Conservation (phyloP, 1,140 invertebrate genomes). For the Amphibalanus amphitrite region DNA sequence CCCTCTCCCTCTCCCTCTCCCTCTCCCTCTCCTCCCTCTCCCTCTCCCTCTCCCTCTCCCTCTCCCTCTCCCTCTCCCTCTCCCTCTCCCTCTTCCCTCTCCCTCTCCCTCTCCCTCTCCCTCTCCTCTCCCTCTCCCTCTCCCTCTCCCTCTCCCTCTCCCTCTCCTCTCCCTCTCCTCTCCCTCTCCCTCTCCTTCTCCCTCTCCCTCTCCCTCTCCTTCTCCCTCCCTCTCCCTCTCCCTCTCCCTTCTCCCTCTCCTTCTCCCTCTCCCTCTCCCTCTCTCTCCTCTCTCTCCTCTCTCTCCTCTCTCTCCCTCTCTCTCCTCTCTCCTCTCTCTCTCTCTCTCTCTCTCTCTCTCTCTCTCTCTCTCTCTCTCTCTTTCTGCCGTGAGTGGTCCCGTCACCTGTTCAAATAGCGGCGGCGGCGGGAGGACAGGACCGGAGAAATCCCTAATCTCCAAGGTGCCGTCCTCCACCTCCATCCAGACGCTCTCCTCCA, state of each 20-base stretch:
- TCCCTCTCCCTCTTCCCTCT: background rate
- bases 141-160: background rate
- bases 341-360: slow-evolving; percentile 7
- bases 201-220: background rate
- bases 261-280: slow-evolving; percentile 1
- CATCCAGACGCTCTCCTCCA: background rate
- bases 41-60: too few species aligned
- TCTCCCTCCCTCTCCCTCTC: background rate
- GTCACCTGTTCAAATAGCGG: slow-evolving; percentile 2
- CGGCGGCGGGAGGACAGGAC: too few species aligned
- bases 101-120: background rate
- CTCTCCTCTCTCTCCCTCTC: background rate
- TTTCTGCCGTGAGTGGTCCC: slow-evolving; percentile 9
- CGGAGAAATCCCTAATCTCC: too few species aligned
- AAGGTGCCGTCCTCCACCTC: too few species aligned
- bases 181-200: background rate
- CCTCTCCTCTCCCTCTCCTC: background rate
- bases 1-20: too few species aligned
- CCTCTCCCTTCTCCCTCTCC: background rate
- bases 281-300: background rate
- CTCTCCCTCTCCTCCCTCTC: too few species aligned
- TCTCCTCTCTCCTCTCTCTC: background rate
- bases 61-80: background rate
- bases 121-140: background rate
- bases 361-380: slow-evolving; percentile 12